A percentile compares a stretch with the other conserved stretches of the same genome.
phyloP scores from a whole-genome alignment of 2,113 vertebrate species.

The Andinoacara biseriatus region DNA sequence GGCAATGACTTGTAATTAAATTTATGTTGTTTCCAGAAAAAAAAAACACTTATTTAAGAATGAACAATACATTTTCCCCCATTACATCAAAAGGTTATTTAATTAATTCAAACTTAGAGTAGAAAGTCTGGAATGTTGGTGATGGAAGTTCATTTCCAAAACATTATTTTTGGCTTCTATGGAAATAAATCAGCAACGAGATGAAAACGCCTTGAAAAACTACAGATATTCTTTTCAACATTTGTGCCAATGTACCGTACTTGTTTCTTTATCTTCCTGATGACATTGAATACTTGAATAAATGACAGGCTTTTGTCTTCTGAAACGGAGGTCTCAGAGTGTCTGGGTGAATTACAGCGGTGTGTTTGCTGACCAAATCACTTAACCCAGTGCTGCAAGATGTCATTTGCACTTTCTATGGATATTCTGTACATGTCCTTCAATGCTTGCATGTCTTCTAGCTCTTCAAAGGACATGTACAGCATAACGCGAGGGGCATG shows the following conservation, averaged over 20 bases:
- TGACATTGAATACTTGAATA: slow-evolving; percentile 9
- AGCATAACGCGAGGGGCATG: background rate
- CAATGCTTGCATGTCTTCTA: background rate
- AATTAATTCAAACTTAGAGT: background rate
- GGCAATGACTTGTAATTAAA: slow-evolving; percentile 18
- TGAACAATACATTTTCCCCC: background rate
- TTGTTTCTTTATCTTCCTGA: background rate
- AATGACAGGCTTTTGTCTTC: background rate
- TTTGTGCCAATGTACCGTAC: background rate
- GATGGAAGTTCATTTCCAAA: background rate
- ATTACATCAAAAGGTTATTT: background rate
- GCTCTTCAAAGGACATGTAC: background rate
- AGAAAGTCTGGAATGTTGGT: background rate
- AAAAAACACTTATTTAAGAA: background rate
- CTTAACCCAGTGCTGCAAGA: background rate
- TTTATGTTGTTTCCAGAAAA: background rate
- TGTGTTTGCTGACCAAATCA: background rate
- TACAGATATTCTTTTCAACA: background rate
- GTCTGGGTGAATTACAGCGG: background rate
- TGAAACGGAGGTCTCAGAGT: background rate
- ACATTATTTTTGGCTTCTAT: slow-evolving; percentile 1
- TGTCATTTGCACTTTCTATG: background rate
- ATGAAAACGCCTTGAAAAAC: background rate
- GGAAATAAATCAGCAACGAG: slow-evolving; percentile 1
- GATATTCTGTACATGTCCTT: background rate